A percentile compares a stretch with the other conserved stretches of the same genome.
Conservation (phyloP, 2,888 invertebrate species). For the Trichogramma evanescens region DNA sequence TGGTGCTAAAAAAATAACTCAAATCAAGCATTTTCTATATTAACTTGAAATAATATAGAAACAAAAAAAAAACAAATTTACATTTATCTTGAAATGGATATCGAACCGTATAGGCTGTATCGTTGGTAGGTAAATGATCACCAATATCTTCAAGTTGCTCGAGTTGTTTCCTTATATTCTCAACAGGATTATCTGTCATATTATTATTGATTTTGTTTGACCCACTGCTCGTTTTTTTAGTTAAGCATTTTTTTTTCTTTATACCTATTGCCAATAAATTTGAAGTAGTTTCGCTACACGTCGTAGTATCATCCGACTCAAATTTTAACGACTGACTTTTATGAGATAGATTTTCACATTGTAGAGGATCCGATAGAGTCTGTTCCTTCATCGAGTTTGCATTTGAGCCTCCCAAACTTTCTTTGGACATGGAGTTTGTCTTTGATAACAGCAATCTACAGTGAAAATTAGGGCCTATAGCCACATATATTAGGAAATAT, state of each 20-base stretch:
- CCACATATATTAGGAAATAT: conserved; percentile 46
- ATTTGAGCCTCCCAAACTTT: conserved; percentile 30
- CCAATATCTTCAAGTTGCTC: conserved; percentile 76
- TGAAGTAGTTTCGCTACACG: conserved; percentile 37
- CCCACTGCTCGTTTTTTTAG: conserved; percentile 42
- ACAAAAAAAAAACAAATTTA: conserved; percentile 30
- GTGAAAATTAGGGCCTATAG: conserved; percentile 48
- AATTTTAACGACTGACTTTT: conserved; percentile 14
- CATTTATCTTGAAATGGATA: conserved; percentile 75
- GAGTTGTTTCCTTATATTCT: conserved; percentile 71
- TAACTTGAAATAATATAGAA: not conserved
- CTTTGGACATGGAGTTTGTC: conserved; percentile 37
- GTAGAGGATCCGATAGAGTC: not conserved
- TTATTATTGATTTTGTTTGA: conserved; percentile 39
- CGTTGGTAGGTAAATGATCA: conserved; percentile 72
- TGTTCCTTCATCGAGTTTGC: conserved; percentile 20
- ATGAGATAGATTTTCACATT: conserved; percentile 3
- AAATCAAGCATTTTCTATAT: not conserved
- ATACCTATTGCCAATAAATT: conserved; percentile 33
- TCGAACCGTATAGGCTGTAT: conserved; percentile 64
- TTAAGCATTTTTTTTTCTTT: conserved; percentile 34
- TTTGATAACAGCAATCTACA: conserved; percentile 44
- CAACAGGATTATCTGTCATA: conserved; percentile 54
- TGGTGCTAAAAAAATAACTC: conserved; percentile 32
- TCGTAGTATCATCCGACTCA: conserved; percentile 44